Evolutionary conservation across 2,797 vertebrate genomes (phyloP).

Genomic region (Sebastes diaconus): DNA sequence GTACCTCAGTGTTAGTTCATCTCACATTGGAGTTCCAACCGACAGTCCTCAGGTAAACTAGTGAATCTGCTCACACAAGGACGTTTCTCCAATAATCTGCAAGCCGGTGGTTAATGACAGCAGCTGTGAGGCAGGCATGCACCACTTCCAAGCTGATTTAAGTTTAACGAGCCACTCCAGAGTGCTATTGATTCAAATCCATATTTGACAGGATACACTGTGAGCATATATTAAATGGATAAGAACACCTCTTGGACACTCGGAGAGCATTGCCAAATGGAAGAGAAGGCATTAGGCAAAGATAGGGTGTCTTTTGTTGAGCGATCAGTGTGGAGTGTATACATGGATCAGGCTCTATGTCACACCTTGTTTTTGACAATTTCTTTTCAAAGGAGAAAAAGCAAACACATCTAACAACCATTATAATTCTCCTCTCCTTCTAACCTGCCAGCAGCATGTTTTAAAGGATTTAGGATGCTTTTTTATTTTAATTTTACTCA

Average conservation of each 20-base stretch:
- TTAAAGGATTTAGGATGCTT: slow-evolving; percentile 22
- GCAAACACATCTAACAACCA: slow-evolving; percentile 34
- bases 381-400: slow-evolving; percentile 30
- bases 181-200: slow-evolving; percentile 89
- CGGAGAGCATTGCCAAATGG: slow-evolving; percentile 70
- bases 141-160: slow-evolving; percentile 87
- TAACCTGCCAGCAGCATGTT: slow-evolving; percentile 45
- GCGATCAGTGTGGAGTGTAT: slow-evolving; percentile 32
- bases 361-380: slow-evolving; percentile 39
- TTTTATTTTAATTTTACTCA: slow-evolving; percentile 57
- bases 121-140: slow-evolving; percentile 86
- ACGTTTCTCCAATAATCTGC: slow-evolving; percentile 86
- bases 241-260: slow-evolving; percentile 81
- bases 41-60: slow-evolving; percentile 71
- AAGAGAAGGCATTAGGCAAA: slow-evolving; percentile 69
- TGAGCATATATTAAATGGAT: slow-evolving; percentile 87
- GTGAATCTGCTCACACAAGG: slow-evolving; percentile 79
- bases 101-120: slow-evolving; percentile 85
- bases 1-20: slow-evolving; percentile 33
- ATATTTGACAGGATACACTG: slow-evolving; percentile 87
- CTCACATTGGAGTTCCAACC: slow-evolving; percentile 35
- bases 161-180: slow-evolving; percentile 88
- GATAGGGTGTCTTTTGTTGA: slow-evolving; percentile 71
- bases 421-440: slow-evolving; percentile 44
- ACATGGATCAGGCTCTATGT: slow-evolving; percentile 12